Evolutionary conservation across 2,888 invertebrate species (phyloP).

Genomic region (Alloscopus bannaensis): DNA sequence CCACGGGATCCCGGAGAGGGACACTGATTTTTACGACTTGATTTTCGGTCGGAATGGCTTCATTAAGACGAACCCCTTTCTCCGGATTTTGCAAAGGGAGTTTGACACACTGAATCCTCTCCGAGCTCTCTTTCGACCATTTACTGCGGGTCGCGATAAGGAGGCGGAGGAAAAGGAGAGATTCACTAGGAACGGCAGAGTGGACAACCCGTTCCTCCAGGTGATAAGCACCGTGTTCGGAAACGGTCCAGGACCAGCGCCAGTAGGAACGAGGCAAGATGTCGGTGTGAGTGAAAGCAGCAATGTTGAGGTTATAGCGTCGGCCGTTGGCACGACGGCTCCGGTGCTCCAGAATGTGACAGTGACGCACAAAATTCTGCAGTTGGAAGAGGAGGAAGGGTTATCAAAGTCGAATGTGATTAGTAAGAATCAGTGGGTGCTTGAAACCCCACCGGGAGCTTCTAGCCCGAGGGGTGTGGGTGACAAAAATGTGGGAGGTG

Average conservation of each 20-base stretch:
- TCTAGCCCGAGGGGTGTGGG: too few relatives aligned
- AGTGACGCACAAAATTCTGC: neutral
- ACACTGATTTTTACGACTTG: conserved; percentile 44
- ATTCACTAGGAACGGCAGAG: conserved; percentile 45
- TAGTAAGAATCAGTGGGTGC: conserved; percentile 50
- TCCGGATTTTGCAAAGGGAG: conserved; percentile 44
- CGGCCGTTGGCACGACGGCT: neutral
- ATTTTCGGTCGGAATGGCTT: conserved; percentile 46
- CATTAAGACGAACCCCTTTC: conserved; percentile 41
- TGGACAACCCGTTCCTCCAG: conserved; percentile 53
- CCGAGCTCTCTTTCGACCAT: conserved; percentile 35
- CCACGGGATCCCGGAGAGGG: conserved; percentile 38
- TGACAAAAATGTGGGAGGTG: too few relatives aligned
- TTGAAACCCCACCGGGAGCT: conserved; percentile 12
- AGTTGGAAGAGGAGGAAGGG: neutral
- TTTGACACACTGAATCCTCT: conserved; percentile 45
- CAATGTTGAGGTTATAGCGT: neutral
- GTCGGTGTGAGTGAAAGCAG: conserved; percentile 4
- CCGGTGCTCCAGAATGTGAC: neutral
- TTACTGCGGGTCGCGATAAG: neutral
- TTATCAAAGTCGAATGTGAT: conserved; percentile 27
- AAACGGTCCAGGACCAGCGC: neutral
- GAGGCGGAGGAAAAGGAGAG: conserved; percentile 36
- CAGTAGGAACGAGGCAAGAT: neutral
- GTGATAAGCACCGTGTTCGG: conserved; percentile 47